These are phyloP conservation scores for Phyllostomus discolor DNA, from an alignment of 2,113 vertebrate genomes.

Conservation along the genomic window DNA sequence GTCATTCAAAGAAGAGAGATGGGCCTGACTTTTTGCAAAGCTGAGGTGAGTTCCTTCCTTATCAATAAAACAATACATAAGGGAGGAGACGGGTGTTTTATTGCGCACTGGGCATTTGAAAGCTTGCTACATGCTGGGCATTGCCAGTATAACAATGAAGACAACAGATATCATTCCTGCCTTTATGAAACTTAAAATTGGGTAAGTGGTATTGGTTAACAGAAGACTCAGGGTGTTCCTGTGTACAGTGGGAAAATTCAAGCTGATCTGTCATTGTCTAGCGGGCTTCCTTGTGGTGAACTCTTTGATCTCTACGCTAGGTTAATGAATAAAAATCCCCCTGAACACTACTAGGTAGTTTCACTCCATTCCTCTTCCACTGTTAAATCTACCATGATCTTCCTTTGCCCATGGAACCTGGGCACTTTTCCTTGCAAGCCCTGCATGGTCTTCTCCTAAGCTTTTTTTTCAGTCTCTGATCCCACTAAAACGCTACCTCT, in stretches of 20 bases:
- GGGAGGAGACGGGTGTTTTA: not conserved
- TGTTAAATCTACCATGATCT: not conserved
- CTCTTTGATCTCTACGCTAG: not conserved
- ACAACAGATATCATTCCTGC: not conserved
- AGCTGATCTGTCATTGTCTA: not conserved
- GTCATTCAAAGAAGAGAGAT: not conserved
- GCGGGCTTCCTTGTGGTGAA: not conserved
- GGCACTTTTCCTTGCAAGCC: not conserved
- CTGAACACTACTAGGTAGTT: not conserved
- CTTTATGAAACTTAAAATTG: not conserved
- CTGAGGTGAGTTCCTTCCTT: not conserved
- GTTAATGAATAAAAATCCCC: not conserved
- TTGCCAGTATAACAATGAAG: not conserved
- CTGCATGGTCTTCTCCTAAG: not conserved
- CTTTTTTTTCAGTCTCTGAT: not conserved
- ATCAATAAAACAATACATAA: not conserved
- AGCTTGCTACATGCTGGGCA: not conserved
- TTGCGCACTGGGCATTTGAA: not conserved
- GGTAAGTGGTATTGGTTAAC: not conserved
- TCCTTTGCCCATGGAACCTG: not conserved
- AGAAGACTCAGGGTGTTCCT: not conserved
- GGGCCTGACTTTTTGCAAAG: not conserved
- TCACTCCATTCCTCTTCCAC: not conserved
- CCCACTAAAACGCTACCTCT: not conserved
- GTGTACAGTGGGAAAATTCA: not conserved